These are phyloP conservation scores for Epinephelus awoara DNA, from an alignment of 2,797 vertebrate genomes.

Conservation along the genomic window DNA sequence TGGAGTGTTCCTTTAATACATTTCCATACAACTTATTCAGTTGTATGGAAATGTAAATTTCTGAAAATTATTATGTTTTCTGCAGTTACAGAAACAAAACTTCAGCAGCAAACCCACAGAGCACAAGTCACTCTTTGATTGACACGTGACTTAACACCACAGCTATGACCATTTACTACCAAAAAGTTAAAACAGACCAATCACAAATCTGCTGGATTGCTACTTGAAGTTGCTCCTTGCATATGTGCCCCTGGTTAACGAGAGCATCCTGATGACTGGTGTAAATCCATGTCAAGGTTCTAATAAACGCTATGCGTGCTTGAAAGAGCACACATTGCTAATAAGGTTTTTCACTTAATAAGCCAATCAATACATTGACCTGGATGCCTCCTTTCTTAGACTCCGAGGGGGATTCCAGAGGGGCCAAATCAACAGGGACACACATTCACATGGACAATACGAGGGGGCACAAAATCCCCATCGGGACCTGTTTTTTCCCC, in stretches of 20 bases:
- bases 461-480: slow-evolving; percentile 68
- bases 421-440: slow-evolving; percentile 79
- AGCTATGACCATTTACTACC: background rate
- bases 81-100: background rate
- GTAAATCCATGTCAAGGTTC: slow-evolving; percentile 50
- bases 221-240: background rate
- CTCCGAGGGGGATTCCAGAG: slow-evolving; percentile 64
- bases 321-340: slow-evolving; percentile 73
- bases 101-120: background rate
- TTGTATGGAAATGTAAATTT: no score
- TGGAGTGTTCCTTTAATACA: background rate
- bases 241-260: slow-evolving; percentile 21
- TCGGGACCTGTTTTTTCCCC: slow-evolving; percentile 54
- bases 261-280: slow-evolving; percentile 30
- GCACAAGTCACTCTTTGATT: background rate
- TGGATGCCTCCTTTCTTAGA: slow-evolving; percentile 62
- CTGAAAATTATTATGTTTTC: background rate
- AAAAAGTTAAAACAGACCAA: background rate
- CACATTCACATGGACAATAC: slow-evolving; percentile 79
- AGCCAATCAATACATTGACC: slow-evolving; percentile 85
- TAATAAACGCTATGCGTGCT: slow-evolving; percentile 65
- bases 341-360: slow-evolving; percentile 83
- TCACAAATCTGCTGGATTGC: slow-evolving; percentile 9
- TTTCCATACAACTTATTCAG: background rate
- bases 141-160: background rate